Conservation (phyloP, 1,140 invertebrate genomes). For the Periplaneta americana region DNA sequence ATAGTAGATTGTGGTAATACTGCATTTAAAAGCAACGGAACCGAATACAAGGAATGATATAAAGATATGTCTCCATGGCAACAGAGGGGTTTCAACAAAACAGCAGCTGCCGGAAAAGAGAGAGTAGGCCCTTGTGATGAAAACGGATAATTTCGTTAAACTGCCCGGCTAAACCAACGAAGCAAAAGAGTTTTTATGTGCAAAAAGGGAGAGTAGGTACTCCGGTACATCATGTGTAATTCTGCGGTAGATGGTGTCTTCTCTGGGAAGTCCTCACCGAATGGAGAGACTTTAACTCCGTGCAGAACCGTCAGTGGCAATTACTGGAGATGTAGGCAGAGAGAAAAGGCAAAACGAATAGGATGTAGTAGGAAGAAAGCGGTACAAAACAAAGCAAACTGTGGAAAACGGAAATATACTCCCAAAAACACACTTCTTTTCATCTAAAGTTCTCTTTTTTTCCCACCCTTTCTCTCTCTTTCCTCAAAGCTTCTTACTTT, state of each 20-base stretch:
- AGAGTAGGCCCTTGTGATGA: background rate
- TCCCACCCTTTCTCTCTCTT: background rate
- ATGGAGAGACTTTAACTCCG: background rate
- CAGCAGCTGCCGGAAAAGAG: too few species aligned
- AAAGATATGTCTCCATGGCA: too few species aligned
- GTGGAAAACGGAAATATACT: background rate
- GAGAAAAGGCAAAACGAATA: background rate
- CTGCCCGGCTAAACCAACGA: background rate
- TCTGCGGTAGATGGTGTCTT: background rate
- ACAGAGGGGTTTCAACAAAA: too few species aligned
- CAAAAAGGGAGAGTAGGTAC: background rate
- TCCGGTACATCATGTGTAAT: background rate
- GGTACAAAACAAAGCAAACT: background rate
- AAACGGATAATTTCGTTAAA: background rate
- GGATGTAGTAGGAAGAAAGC: background rate
- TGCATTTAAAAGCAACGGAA: too few species aligned
- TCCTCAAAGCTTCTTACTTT: background rate
- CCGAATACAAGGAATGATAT: too few species aligned
- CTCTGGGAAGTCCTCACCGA: background rate
- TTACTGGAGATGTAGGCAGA: background rate
- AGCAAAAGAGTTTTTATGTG: background rate
- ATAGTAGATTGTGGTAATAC: too few species aligned
- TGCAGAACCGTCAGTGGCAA: background rate
- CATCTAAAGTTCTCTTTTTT: background rate
- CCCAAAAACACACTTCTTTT: background rate